Evolutionary conservation across 1,140 invertebrate genomes (phyloP), one percentile per base, ranked within the genome.

Genomic region (Diachasmimorpha longicaudata): DNA sequence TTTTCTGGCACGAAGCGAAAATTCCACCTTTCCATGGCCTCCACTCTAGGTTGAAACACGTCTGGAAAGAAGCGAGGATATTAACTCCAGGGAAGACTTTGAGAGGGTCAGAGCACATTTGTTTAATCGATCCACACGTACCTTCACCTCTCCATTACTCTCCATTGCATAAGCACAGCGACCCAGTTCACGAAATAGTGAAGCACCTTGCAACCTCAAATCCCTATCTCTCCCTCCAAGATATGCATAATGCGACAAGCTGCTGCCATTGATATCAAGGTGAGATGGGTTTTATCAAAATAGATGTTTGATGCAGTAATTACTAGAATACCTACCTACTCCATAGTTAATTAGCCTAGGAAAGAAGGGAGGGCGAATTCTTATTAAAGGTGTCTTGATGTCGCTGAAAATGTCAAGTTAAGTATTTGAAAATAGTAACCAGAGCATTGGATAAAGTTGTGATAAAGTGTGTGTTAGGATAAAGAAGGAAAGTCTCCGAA

Each of bases 81-180:
- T 63, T 52, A 52, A 52, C 48, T 52, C 48, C 48, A 19, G 48
- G 1, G 70, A 48, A 42, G 70, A 19, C 23, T 42, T 25, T 63
- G 19, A 63, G 23, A 63, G 58, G 58, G 23, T 63, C 21, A 63
- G 16, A 16, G 37, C 70, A 52, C 44, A 71, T 71, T 71, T 71
- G 70, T 71, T 52, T 71, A 71, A 71, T 71, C 70, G 70, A 71
- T 71, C 70, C 70, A 19, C 23, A 63, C 58, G 23, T 63, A 23
- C 58, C 58, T 63, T 63, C 23, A 63, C 19, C 31, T 25, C 58
- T 63, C 58, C 21, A 31, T 31, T 25, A 63, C 58, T 63, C 58
- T 8, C 13, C 58, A 63, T 63, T 63, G 23, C 58, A 63, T 63
- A 63, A 63, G 19, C 58, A 31, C 23, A 63, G 58, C 58, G 58